A percentile compares a stretch with the other conserved stretches of the same genome.
These are phyloP conservation scores for Holacanthella duospinosa DNA, from an alignment of 2,888 invertebrate species.

Conservation along the genomic window DNA sequence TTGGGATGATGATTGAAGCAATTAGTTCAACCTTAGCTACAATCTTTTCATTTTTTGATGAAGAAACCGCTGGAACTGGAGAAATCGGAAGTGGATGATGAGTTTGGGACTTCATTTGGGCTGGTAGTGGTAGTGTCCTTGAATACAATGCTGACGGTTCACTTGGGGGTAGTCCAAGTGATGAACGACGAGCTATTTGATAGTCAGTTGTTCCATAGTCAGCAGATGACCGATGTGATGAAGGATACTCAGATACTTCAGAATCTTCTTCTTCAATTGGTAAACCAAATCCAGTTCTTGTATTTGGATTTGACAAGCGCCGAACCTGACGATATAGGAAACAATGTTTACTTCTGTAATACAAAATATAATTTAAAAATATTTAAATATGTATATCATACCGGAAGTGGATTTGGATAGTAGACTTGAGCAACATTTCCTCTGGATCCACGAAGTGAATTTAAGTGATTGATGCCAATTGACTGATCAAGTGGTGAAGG, in stretches of 20 bases:
- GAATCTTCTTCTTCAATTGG: not conserved
- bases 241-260: no score
- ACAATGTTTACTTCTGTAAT: no score
- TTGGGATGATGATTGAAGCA: slow-evolving; percentile 4
- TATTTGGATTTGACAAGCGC: not conserved
- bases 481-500: not conserved
- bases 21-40: not conserved
- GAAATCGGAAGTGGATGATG: not conserved
- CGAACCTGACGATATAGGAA: no score
- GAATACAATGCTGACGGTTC: not conserved
- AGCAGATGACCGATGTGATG: no score
- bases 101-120: not conserved
- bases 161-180: no score
- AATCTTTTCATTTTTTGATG: not conserved
- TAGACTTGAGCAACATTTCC: not conserved
- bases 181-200: no score
- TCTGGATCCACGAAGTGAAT: not conserved
- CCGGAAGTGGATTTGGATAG: slow-evolving; percentile 2
- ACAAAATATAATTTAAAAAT: no score
- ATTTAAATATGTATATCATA: no score
- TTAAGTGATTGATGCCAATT: not conserved
- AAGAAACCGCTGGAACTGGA: not conserved
- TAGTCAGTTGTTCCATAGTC: no score
- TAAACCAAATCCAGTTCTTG: not conserved
- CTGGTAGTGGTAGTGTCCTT: not conserved